A percentile compares a stretch with the other conserved stretches of the same genome.
phyloP scores from a whole-genome alignment of 2,888 invertebrate species.

The Ganaspis brasiliensis region DNA sequence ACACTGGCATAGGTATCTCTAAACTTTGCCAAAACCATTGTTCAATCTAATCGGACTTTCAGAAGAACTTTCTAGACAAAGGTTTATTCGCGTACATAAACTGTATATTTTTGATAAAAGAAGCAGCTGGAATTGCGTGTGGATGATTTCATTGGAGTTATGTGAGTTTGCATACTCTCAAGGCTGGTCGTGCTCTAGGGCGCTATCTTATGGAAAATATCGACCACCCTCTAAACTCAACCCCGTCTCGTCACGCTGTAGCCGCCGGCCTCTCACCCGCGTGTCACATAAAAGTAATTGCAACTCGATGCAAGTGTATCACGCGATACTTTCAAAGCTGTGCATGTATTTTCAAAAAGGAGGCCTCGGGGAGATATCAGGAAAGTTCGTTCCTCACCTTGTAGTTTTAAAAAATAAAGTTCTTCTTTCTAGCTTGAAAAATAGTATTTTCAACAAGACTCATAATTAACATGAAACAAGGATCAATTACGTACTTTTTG shows the following conservation, averaged over 20 bases:
- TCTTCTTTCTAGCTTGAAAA: no score
- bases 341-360: conserved; percentile 1
- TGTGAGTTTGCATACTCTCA: conserved; percentile 43
- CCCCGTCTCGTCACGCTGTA: conserved; percentile 26
- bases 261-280: conserved; percentile 28
- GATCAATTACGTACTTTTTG: no score
- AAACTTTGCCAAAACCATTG: no score
- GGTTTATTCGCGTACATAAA: background rate
- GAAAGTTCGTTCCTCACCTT: background rate
- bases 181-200: conserved; percentile 20
- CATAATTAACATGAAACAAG: no score
- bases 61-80: no score
- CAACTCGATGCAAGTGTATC: conserved; percentile 24
- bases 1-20: no score
- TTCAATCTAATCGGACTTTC: no score
- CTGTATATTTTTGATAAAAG: background rate
- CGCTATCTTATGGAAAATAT: conserved; percentile 23
- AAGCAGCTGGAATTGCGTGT: conserved; percentile 35
- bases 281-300: conserved; percentile 39
- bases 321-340: conserved; percentile 25
- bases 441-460: no score
- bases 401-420: conserved; percentile 5
- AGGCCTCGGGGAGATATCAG: background rate
- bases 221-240: conserved; percentile 32
- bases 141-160: conserved; percentile 42